These are phyloP conservation scores for Trachurus trachurus DNA, from an alignment of 2,797 vertebrate genomes.

Conservation along the genomic window DNA sequence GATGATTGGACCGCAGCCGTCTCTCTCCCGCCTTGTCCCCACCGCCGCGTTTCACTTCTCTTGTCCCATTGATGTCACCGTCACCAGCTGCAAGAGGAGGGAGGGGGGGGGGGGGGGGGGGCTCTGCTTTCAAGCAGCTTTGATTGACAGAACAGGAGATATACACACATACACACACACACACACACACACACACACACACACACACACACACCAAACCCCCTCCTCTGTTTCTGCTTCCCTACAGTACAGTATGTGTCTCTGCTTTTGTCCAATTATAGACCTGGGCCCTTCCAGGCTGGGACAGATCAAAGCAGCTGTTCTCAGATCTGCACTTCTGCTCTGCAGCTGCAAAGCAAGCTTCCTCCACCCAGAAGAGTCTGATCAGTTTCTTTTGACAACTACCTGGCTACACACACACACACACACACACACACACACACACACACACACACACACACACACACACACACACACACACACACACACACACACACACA, in stretches of 20 bases:
- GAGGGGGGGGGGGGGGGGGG: neutral
- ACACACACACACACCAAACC: neutral
- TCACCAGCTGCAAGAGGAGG: constrained; percentile 61
- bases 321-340: constrained; percentile 57
- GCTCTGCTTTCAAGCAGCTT: constrained; percentile 60
- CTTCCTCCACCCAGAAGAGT: constrained; percentile 16
- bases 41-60: constrained; percentile 44
- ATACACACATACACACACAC: neutral
- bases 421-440: constrained; percentile 14
- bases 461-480: constrained; percentile 12
- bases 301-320: constrained; percentile 70
- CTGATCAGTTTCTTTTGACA: constrained; percentile 43
- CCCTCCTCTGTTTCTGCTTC: constrained; percentile 48
- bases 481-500: neutral
- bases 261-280: constrained; percentile 79
- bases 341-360: constrained; percentile 64
- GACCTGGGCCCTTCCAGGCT: constrained; percentile 51
- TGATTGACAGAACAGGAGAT: constrained; percentile 76
- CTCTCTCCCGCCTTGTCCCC: constrained; percentile 45
- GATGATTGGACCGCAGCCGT: constrained; percentile 70
- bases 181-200: neutral
- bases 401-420: constrained; percentile 47
- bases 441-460: constrained; percentile 8
- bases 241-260: constrained; percentile 61
- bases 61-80: constrained; percentile 73